Base-by-base conservation (phyloP, 2,797 vertebrate genomes). In the Phyllotis vaccarum region DNA sequence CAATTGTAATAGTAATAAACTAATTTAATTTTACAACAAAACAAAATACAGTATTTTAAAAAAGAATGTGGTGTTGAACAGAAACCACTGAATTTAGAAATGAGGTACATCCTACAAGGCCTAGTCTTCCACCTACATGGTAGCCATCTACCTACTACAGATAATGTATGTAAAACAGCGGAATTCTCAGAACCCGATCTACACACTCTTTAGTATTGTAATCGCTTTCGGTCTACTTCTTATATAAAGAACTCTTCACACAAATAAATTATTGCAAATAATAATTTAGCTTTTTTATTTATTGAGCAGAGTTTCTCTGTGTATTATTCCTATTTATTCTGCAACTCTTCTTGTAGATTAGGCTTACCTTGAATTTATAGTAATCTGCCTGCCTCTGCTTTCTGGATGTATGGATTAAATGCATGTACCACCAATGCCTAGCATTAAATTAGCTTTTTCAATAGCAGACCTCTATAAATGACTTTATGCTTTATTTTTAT, bases 101-200 rank as follows among this genome's bases (percentile, higher is more conserved):
- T 5, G 31, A 40, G 24, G 2, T 24, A 8, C 46, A 27, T 79
- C 43, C n/a, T 11, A 4, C 22, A 46, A 78, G 27, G 1, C 54
- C 9, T 14, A 19, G 46, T 2, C 19, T 43, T 22, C 13, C 9
- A 13, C 19, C 29, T 8, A 60, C 14, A 37, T 24, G 3, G 9
- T 21, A 0, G 6, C 3, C 2, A 13, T 0, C 11, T 14, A 22
- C 2, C 54, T 56, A 29, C 1, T 37, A 2, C 0, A 78, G 13
- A 86, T 22, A 2, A 70, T n/a, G 3, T 22, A 24, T 31, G 16
- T 16, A 29, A 31, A 62, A 7, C 1, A 43, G 27, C 21, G n/a
- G 37, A 1, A 27, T 31, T 31, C 27, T 82, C 58, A 43, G 37
- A 2, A 6, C 37, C 56, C 37, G 21, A 0, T 6, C 8, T 82